Evolutionary conservation across 2,888 invertebrate species (phyloP), one percentile per base, ranked within the genome.

Genomic region (Acrobasis consociella): DNA sequence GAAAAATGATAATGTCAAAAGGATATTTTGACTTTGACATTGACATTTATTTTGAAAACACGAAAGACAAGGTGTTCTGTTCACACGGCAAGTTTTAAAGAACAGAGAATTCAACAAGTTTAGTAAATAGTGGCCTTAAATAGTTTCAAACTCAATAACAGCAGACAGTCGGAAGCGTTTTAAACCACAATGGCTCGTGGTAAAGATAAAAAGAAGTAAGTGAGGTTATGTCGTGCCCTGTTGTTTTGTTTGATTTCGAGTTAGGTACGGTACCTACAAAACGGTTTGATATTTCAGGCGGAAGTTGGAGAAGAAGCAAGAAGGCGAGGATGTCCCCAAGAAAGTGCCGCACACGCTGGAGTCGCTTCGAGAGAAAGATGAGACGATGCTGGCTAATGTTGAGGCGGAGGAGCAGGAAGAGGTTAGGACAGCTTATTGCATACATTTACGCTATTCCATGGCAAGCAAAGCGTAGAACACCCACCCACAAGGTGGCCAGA

Each of bases 341-440:
- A 80, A 91, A 69, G 73, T 91, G 11, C 99, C 99, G 0, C 97
- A 97, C 80, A 99, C 99, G 0, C 95, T 99, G 75, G 99, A 99
- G 85, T 97, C 96, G 71, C 94, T 97, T 66, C 94, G 99, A 64
- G 97, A 97, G 79, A 95, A 95, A 73, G 99, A 99, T 94, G 98
- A 97, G 80, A 99, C 99, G 0, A 95, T 95, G 80, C 93, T 97
- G 16, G 95, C 94, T 2, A 95, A 97, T 77, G 89, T 95, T 13
- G 96, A 97, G 63, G 94, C 94, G 2, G 96, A 96, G 60, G 97
- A 96, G 68, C 95, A 96, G 71, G 95, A 95, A 74, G 95, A 96
- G 82, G 89, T 96, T 68, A 87, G 89, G 62, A 74, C 56, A 62
- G 49, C 53, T 58, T 2, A 16, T 50, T 31, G 16, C n/a, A 31